Percentiles rank a stretch among this genome's conserved stretches.
Evolutionary conservation across 2,113 vertebrate species (phyloP).

Genomic region (Clarias gariepinus): DNA sequence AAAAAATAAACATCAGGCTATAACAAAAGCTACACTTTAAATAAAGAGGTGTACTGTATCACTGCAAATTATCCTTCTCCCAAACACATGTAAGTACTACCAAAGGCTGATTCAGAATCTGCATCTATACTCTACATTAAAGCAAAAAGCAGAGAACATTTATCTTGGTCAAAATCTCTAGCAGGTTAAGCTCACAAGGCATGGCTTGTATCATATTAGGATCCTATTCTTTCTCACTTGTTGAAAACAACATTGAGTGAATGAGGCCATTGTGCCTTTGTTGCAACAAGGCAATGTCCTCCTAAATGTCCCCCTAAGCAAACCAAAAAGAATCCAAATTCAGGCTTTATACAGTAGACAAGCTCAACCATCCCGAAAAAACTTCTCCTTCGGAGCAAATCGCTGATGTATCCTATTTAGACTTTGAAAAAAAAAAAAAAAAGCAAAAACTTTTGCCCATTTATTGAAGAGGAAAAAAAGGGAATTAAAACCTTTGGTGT

Average conservation of each 20-base stretch:
- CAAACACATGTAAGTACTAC: neutral
- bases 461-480: constrained; percentile 68
- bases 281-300: constrained; percentile 33
- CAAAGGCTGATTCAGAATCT: neutral
- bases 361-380: constrained; percentile 64
- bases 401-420: constrained; percentile 77
- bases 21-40: neutral
- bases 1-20: neutral
- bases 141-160: neutral
- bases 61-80: neutral
- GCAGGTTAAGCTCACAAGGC: constrained; percentile 15
- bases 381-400: constrained; percentile 64
- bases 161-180: neutral
- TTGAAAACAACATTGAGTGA: constrained; percentile 48
- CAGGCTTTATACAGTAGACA: constrained; percentile 43
- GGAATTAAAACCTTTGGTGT: constrained; percentile 78
- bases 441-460: constrained; percentile 76
- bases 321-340: constrained; percentile 44
- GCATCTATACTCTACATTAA: neutral
- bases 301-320: constrained; percentile 45
- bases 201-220: constrained; percentile 49
- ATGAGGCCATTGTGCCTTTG: constrained; percentile 39
- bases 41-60: neutral
- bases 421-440: constrained; percentile 73
- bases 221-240: constrained; percentile 38